Percentiles rank a stretch among this genome's conserved stretches.
phyloP scores from a whole-genome alignment of 2,797 vertebrate species.

The Gadopsis bispinosus region DNA sequence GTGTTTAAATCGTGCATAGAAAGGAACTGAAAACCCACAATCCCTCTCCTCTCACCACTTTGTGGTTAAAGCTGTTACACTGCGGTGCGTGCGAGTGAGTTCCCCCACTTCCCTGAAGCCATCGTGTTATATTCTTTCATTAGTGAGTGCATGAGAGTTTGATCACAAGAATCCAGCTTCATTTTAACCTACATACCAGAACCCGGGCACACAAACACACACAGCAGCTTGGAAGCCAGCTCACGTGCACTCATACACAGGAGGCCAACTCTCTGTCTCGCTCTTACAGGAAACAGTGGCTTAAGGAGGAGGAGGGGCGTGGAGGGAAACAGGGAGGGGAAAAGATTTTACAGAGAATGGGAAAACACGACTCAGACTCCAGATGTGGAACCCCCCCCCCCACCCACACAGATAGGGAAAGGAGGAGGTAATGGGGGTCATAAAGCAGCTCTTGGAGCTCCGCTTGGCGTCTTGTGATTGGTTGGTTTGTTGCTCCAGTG shows the following conservation, averaged over 20 bases:
- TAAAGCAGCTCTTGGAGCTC: constrained; percentile 57
- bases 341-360: constrained; percentile 71
- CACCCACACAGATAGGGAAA: constrained; percentile 39
- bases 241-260: constrained; percentile 44
- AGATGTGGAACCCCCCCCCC: constrained; percentile 77
- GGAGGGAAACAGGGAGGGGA: constrained; percentile 53
- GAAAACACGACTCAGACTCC: constrained; percentile 81
- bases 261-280: constrained; percentile 61
- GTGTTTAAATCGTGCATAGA: constrained; percentile 49
- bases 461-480: constrained; percentile 81
- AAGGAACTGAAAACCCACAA: constrained; percentile 38
- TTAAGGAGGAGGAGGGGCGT: constrained; percentile 60
- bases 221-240: constrained; percentile 43
- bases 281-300: constrained; percentile 74
- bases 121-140: constrained; percentile 47
- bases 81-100: constrained; percentile 51
- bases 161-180: constrained; percentile 54
- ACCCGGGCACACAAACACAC: constrained; percentile 36
- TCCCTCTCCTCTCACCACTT: constrained; percentile 30
- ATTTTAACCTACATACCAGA: constrained; percentile 71
- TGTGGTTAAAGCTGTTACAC: constrained; percentile 37
- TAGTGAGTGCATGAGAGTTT: constrained; percentile 39
- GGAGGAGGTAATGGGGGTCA: constrained; percentile 65
- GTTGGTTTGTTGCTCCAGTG: constrained; percentile 61
- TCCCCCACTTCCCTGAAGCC: constrained; percentile 6